phyloP scores from a whole-genome alignment of 2,888 invertebrate species.

The Ormyrus pomaceus region DNA sequence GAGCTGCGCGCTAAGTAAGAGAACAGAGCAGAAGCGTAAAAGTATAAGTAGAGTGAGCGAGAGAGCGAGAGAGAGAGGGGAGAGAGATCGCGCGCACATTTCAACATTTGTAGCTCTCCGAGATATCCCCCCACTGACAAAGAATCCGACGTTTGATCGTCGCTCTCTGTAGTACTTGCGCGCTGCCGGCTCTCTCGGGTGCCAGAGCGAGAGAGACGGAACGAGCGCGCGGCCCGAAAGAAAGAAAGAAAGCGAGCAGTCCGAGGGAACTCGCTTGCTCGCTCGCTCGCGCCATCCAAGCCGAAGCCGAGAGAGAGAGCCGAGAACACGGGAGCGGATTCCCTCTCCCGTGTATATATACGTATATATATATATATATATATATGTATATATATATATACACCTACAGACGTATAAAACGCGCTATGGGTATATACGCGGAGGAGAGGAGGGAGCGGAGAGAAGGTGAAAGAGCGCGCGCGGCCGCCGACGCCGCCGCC shows the following conservation, averaged over 20 bases:
- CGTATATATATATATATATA: no score
- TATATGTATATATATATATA: no score
- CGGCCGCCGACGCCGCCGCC: constrained; percentile 16
- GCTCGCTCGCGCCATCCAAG: background rate
- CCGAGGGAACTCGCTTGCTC: constrained; percentile 16
- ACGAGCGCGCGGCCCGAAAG: constrained; percentile 24
- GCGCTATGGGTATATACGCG: background rate
- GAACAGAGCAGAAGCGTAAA: constrained; percentile 47
- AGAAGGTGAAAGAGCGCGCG: constrained; percentile 37
- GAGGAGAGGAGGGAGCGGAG: constrained; percentile 24
- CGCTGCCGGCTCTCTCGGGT: constrained; percentile 16
- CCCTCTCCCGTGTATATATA: constrained; percentile 13
- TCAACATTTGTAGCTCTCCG: constrained; percentile 56
- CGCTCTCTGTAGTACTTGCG: constrained; percentile 41
- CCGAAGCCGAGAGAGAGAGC: constrained; percentile 25
- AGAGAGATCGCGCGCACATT: constrained; percentile 45
- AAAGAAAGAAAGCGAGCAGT: constrained; percentile 49
- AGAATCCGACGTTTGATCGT: constrained; percentile 59
- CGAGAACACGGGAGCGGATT: constrained; percentile 33
- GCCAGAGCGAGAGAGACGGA: background rate
- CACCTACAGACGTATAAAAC: no score
- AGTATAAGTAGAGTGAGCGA: constrained; percentile 53
- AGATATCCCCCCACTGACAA: constrained; percentile 54
- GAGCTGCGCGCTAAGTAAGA: constrained; percentile 40
- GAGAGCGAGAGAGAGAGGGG: constrained; percentile 27